Conservation (phyloP, 2,113 vertebrate genomes). For the Equus przewalskii region DNA sequence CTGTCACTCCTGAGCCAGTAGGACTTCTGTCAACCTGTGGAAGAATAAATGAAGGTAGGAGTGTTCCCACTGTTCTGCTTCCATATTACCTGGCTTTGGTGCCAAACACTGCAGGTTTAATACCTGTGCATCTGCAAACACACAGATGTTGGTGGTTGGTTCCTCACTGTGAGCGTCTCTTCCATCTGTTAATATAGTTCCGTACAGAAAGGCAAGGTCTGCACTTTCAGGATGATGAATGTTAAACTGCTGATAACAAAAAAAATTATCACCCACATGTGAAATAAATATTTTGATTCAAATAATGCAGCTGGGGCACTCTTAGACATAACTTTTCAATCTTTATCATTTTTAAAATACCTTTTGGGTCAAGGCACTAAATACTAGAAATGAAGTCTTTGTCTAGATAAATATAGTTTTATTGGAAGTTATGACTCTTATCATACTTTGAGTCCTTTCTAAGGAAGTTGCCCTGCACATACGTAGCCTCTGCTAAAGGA, state of each 20-base stretch:
- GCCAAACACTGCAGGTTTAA: not conserved
- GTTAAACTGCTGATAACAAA: conserved; percentile 90
- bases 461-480: not conserved
- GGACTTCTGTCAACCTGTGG: conserved; percentile 96
- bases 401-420: conserved; percentile 14
- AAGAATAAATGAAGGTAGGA: not conserved
- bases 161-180: conserved; percentile 92
- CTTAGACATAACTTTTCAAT: rapidly evolving
- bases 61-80: not conserved
- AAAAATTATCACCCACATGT: rapidly evolving
- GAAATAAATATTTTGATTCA: not conserved
- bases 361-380: not conserved
- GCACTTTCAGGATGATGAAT: conserved; percentile 93
- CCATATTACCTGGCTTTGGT: not conserved
- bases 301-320: not conserved
- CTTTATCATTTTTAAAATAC: not conserved
- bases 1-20: conserved; percentile 96
- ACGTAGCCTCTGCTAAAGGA: not conserved
- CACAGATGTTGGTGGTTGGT: conserved; percentile 95
- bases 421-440: not conserved
- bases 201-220: conserved; percentile 96
- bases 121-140: conserved; percentile 98
- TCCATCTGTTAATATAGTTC: conserved; percentile 97
- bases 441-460: not conserved
- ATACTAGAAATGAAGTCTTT: not conserved